A percentile compares a stretch with the other conserved stretches of the same genome.
phyloP scores from a whole-genome alignment of 2,113 vertebrate species.

The Nipponia nippon region DNA sequence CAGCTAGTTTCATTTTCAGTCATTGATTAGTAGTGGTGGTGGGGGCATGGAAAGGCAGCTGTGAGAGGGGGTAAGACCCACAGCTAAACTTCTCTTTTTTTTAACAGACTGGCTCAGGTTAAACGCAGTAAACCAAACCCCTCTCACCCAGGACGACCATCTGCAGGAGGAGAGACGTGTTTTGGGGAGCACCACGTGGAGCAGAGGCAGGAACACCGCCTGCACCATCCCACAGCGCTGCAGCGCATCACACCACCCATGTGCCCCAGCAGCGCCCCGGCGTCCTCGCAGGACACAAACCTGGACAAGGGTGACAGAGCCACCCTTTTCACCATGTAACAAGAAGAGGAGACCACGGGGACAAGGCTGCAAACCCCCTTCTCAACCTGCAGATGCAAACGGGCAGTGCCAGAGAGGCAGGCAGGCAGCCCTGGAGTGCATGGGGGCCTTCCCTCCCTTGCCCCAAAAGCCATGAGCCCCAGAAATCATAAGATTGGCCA shows the following conservation, averaged over 20 bases:
- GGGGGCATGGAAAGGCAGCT: not conserved
- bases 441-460: not conserved
- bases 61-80: not conserved
- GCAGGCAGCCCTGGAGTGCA: rapidly evolving
- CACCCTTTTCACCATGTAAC: not conserved
- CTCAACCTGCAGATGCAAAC: not conserved
- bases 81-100: not conserved
- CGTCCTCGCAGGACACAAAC: not conserved
- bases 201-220: rapidly evolving
- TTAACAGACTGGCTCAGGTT: not conserved
- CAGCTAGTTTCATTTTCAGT: not conserved
- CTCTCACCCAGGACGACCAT: not conserved
- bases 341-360: not conserved
- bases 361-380: not conserved
- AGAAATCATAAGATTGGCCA: not conserved
- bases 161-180: not conserved
- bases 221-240: rapidly evolving
- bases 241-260: rapidly evolving
- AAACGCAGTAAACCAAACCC: not conserved
- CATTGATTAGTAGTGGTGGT: rapidly evolving
- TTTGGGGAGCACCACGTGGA: rapidly evolving
- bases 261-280: rapidly evolving
- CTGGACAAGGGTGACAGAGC: not conserved
- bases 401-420: not conserved
- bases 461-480: not conserved